Base-by-base conservation (phyloP, 2,797 vertebrate species). In the Paguma larvata region DNA sequence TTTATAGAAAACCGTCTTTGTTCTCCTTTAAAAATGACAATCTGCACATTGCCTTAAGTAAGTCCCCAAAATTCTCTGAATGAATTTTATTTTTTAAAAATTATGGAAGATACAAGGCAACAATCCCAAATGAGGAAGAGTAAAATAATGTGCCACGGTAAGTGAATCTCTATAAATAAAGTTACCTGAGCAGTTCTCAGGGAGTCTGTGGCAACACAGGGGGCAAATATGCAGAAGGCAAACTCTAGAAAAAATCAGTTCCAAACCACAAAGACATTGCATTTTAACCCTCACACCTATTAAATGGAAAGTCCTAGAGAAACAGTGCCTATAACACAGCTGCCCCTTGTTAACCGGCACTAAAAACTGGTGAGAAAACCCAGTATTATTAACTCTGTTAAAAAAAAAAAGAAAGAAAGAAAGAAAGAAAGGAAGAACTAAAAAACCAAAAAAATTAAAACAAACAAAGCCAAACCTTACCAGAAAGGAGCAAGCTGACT, bases 401-500 rank as follows among this genome's bases (percentile, higher is more conserved):
- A 65, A 80, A 75, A 48, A 2, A 5, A 44, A 84, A 77, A 1
- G 0, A 0, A 46, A 63, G 23, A 0, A 0, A 51, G 53, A 53
- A 14, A 32, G 27, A 11, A 65, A 78, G 77, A 48, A 2, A 6
- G 51, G 84, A 79, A 1, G 0, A 0, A 9, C 8, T 59, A 10
- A 51, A 68, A 75, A 30, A 48, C 44, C 32, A 48, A 96, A 53
- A 53, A 53, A 4, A 65, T 77, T 32, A 3, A 85, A 41, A 89
- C 44, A 77, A 2, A 19, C 75, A 95, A 97, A 98, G 62, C 5
- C 94, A 97, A 96, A 95, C 41, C 97, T 98, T 98, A 99, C 99
- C 99, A 99, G 98, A 98, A 98, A 99, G 98, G 63, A 99, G 91
- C 95, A 98, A 89, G 97, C 98, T 98, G 97, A 98, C 98, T 98